Evolutionary conservation across 2,888 invertebrate genomes (phyloP).

Genomic region (Norana najaformis): DNA sequence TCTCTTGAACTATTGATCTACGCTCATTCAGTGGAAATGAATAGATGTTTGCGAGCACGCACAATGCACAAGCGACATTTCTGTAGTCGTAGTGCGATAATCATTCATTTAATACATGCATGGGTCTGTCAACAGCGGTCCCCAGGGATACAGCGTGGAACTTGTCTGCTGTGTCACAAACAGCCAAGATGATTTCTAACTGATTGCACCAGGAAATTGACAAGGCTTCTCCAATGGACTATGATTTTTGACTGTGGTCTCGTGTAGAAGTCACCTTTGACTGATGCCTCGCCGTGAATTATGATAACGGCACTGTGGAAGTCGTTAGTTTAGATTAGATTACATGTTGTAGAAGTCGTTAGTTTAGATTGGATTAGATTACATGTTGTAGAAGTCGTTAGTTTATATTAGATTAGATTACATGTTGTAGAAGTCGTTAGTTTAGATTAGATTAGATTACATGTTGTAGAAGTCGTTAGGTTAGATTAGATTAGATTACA

Average conservation of each 20-base stretch:
- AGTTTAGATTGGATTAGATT: no score
- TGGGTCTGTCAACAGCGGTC: background rate
- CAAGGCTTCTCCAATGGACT: background rate
- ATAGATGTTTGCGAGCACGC: background rate
- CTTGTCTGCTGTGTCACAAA: no score
- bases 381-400: no score
- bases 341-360: no score
- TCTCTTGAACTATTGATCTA: background rate
- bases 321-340: background rate
- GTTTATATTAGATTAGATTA: no score
- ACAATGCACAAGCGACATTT: no score
- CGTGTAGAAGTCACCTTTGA: background rate
- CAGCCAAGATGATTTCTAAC: background rate
- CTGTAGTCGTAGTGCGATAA: background rate
- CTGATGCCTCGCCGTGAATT: background rate
- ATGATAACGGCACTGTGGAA: background rate
- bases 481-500: no score
- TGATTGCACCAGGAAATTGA: background rate
- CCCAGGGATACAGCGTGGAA: no score
- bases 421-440: background rate
- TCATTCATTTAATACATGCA: background rate
- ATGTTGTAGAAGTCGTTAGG: no score
- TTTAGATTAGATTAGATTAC: background rate
- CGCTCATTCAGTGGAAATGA: background rate
- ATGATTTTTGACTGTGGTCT: background rate